phyloP scores from a whole-genome alignment of 2,888 invertebrate genomes.

The Balanococcus diminutus region DNA sequence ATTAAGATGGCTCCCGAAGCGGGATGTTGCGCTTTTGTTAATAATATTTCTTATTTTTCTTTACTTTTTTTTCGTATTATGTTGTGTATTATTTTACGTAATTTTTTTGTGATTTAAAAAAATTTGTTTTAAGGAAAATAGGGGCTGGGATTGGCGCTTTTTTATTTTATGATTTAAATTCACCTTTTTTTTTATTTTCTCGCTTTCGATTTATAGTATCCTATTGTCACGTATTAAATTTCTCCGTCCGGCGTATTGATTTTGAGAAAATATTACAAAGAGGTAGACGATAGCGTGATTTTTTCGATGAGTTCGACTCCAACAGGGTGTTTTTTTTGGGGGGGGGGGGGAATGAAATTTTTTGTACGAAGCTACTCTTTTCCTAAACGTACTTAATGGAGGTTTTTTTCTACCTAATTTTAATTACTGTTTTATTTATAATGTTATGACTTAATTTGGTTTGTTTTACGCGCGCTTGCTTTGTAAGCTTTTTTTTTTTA shows the following conservation, averaged over 20 bases:
- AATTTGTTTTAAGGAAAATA: slow-evolving; percentile 13
- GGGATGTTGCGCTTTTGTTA: neutral
- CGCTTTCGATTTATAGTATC: neutral
- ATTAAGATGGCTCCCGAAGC: neutral
- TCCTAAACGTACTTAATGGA: slow-evolving; percentile 33
- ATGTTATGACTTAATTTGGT: slow-evolving; percentile 32
- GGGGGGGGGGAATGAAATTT: neutral
- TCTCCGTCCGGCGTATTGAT: slow-evolving; percentile 12
- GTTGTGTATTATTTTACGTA: slow-evolving; percentile 23
- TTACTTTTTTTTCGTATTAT: neutral
- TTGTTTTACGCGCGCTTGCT: slow-evolving; percentile 41
- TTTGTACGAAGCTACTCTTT: neutral
- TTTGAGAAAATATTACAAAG: neutral
- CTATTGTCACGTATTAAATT: neutral
- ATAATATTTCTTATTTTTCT: neutral
- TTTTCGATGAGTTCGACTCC: neutral
- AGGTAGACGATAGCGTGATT: neutral
- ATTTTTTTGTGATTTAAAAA: slow-evolving; percentile 15
- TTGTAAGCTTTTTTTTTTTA: slow-evolving; percentile 34
- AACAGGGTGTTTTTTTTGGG: neutral
- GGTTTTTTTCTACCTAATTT: slow-evolving; percentile 34
- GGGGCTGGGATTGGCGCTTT: slow-evolving; percentile 24
- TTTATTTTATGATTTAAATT: slow-evolving; percentile 29
- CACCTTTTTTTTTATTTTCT: neutral
- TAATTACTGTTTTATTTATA: slow-evolving; percentile 27